Conservation (phyloP, 2,888 invertebrate genomes). For the Anoplius nigerrimus region DNA sequence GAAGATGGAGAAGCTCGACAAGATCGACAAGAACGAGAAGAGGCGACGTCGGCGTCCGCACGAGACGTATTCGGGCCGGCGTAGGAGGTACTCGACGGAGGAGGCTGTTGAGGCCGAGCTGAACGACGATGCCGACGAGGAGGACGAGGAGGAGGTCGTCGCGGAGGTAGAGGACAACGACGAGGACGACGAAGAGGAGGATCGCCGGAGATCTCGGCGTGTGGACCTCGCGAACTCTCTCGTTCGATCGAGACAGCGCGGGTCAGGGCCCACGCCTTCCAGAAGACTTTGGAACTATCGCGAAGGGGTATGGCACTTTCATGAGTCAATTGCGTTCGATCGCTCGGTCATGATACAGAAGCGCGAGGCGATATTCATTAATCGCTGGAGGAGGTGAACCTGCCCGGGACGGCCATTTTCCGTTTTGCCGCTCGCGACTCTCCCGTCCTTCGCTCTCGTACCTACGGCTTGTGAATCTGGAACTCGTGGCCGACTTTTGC, state of each 20-base stretch:
- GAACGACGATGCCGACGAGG: not conserved
- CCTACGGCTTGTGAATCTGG: too few species aligned
- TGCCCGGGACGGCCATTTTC: not conserved
- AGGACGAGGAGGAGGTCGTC: conserved; percentile 35
- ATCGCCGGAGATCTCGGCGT: conserved; percentile 28
- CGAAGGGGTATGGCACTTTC: conserved; percentile 68
- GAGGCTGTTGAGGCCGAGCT: conserved; percentile 9
- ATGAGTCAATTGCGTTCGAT: conserved; percentile 59
- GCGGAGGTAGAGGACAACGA: conserved; percentile 52
- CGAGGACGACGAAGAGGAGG: conserved; percentile 46
- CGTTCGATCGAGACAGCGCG: conserved; percentile 30
- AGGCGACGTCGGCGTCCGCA: conserved; percentile 51
- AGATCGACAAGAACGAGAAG: too few species aligned
- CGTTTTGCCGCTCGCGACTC: not conserved
- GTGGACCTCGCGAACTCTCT: conserved; percentile 35
- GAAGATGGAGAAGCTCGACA: too few species aligned
- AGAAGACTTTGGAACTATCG: conserved; percentile 67
- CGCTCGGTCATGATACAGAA: conserved; percentile 54
- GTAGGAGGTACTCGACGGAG: conserved; percentile 37
- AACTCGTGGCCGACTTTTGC: too few species aligned
- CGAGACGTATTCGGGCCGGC: not conserved
- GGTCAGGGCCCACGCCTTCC: conserved; percentile 55
- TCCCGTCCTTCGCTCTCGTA: too few species aligned
- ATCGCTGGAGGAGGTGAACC: conserved; percentile 55
- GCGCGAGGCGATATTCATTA: conserved; percentile 54